Base-by-base conservation (phyloP, 2,888 invertebrate genomes). In the Phania funesta region DNA sequence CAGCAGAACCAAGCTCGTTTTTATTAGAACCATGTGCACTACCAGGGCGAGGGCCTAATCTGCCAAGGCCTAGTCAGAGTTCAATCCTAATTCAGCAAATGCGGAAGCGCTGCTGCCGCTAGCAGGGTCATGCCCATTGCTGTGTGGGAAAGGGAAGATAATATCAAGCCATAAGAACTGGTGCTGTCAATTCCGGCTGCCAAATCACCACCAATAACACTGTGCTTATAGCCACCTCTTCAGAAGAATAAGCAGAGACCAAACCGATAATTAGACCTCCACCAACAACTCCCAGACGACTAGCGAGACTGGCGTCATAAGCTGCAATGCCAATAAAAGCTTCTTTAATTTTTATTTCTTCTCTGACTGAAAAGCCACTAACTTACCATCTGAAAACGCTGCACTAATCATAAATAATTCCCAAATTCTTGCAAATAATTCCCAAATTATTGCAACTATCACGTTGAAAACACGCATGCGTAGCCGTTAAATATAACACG, bases 391-490 rank as follows among this genome's bases (percentile, higher is more conserved):
- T 44, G 73, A 16, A 13, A 83, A 38, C 7, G 78, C 52, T n/a
- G 83, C 8, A 8, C 54, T 58, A 18, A 70, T 48, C n/a, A 80
- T 48, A 58, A 84, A 38, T 32, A 83, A 78, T 62, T 65, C 79
- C 8, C 83, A 81, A 48, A 81, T 83, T 81, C 52, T 44, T 7
- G 74, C 20, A 38, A 35, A 76, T 80, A 78, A 78, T 62, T 65
- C 79, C 8, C 83, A 81, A 48, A 81, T 83, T 81, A 56, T 44
- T 7, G 74, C 20, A 38, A 35, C 78, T 80, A 78, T 80, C 85
- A 84, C 84, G 48, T 67, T 81, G 38, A 71, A 71, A 78, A 79
- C 58, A 74, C 48, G 68, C 79, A 64, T 85, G 82, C 79, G 52
- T 38, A 52, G 41, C 35, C 20, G 38, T 24, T 11, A n/a, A n/a